Evolutionary conservation across 2,113 vertebrate species (phyloP).

Genomic region (Okapia johnstoni): DNA sequence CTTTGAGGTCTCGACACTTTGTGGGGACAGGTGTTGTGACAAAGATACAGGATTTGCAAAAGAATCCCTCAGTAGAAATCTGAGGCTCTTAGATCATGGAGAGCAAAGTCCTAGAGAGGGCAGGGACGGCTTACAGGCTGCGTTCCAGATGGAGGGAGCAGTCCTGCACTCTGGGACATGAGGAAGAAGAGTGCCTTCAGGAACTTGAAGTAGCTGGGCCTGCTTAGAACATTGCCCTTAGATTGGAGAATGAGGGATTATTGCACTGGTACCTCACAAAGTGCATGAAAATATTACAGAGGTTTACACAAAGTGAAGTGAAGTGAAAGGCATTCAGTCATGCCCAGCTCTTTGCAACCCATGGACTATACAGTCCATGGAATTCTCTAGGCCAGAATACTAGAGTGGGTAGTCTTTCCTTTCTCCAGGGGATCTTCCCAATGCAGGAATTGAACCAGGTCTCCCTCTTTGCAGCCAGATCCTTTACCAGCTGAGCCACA

Average conservation of each 20-base stretch:
- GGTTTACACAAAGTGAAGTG: background rate
- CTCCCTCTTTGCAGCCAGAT: background rate
- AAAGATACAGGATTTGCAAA: background rate
- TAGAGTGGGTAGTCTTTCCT: background rate
- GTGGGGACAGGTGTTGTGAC: background rate
- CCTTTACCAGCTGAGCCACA: background rate
- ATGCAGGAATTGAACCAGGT: background rate
- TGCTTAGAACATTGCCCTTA: background rate
- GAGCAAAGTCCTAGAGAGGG: background rate
- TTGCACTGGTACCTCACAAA: background rate
- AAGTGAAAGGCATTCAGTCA: background rate
- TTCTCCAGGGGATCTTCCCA: background rate
- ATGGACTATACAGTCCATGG: background rate
- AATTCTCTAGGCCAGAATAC: background rate
- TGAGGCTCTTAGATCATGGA: background rate
- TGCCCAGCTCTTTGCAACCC: background rate
- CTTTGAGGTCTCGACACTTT: background rate
- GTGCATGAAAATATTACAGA: background rate
- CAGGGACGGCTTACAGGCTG: background rate
- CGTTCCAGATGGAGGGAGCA: background rate
- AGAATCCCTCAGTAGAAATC: background rate
- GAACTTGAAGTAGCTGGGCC: background rate
- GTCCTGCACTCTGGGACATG: background rate
- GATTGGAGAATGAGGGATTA: background rate
- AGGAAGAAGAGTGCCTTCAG: background rate